phyloP scores from a whole-genome alignment of 30 jellyfish, hydroid and myxozoan species.

The Mastigias papua region DNA sequence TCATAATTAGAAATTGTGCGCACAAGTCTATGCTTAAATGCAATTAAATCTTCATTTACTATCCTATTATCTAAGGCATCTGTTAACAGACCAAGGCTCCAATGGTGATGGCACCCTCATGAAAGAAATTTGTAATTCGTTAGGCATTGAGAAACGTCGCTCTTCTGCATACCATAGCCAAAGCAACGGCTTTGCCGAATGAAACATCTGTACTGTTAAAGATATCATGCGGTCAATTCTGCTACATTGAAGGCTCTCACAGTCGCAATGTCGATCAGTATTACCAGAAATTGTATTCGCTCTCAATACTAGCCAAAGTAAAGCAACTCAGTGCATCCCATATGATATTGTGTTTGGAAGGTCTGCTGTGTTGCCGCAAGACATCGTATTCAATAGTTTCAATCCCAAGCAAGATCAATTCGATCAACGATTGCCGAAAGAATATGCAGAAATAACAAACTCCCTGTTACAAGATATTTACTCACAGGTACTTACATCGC shows the following conservation, averaged over 20 bases:
- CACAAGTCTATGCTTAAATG: too few relatives aligned
- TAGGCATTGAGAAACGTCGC: conserved; percentile 45
- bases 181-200: conserved; percentile 62
- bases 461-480: background rate
- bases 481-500: background rate
- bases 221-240: conserved; percentile 52
- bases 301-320: conserved; percentile 41
- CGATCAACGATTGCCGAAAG: too few relatives aligned
- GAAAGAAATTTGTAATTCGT: conserved; percentile 25
- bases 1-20: too few relatives aligned
- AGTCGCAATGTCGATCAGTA: conserved; percentile 32
- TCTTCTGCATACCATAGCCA: conserved; percentile 74
- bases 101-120: conserved; percentile 46
- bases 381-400: conserved; percentile 22
- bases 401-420: conserved; percentile 1
- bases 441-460: background rate
- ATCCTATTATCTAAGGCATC: too few relatives aligned
- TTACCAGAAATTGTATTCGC: conserved; percentile 43
- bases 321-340: conserved; percentile 54
- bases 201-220: conserved; percentile 54
- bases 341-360: too few relatives aligned
- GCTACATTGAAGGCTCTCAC: conserved; percentile 26
- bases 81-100: conserved; percentile 50
- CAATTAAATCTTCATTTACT: too few relatives aligned
- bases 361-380: conserved; percentile 50